Conservation (phyloP, 35 echinoderm and acorn worm genomes). For the Apostichopus californicus region DNA sequence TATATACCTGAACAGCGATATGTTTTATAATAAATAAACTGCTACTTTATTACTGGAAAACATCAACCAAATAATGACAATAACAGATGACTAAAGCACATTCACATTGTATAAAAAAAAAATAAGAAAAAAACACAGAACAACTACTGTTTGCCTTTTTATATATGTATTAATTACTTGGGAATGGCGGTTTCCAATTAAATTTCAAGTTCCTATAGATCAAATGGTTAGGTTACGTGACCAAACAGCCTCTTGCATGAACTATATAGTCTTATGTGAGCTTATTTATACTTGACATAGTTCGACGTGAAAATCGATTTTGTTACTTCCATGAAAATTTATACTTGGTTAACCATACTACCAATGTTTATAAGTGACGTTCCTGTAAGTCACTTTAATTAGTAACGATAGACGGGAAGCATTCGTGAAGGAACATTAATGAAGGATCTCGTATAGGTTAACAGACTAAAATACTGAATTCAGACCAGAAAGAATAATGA, state of each 20-base stretch:
- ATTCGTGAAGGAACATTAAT: no score
- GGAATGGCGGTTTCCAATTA: no score
- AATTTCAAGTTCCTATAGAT: neutral
- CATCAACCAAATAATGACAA: neutral
- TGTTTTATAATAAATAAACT: neutral
- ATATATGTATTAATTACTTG: no score
- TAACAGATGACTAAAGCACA: neutral
- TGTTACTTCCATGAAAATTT: neutral
- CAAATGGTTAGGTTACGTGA: neutral
- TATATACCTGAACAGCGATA: neutral
- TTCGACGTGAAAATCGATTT: neutral
- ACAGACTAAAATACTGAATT: no score
- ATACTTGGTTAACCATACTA: no score
- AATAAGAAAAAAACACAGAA: no score
- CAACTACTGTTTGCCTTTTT: no score
- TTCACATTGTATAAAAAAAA: neutral
- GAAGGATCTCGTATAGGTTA: no score
- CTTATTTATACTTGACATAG: slow-evolving; percentile 1
- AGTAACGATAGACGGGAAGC: no score
- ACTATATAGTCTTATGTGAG: neutral
- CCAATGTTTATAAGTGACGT: no score
- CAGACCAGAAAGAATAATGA: no score
- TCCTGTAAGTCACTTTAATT: no score
- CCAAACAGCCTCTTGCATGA: neutral
- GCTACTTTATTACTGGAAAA: neutral